A percentile compares a stretch with the other conserved stretches of the same genome.
Evolutionary conservation across 2,797 vertebrate species (phyloP).

Genomic region (Cirrhinus molitorella): DNA sequence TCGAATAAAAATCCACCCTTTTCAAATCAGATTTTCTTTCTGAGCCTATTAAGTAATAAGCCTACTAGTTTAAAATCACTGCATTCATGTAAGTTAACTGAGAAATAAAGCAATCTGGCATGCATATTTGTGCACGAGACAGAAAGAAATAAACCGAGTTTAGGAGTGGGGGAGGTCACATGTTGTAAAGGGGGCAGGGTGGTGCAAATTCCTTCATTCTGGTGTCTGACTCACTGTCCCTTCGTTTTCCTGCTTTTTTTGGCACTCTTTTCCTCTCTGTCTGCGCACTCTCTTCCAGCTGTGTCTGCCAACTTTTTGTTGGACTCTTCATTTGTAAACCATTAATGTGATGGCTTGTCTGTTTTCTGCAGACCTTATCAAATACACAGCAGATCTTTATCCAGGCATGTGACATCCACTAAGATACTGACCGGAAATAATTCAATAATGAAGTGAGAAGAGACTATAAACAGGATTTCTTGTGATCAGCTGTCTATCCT

Average conservation of each 20-base stretch:
- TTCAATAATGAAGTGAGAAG: slow-evolving; percentile 25
- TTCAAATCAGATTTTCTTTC: not conserved
- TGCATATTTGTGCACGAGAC: not conserved
- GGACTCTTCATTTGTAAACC: slow-evolving; percentile 26
- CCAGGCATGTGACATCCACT: slow-evolving; percentile 6
- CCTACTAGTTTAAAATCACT: not conserved
- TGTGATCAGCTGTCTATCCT: slow-evolving; percentile 11
- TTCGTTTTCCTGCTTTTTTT: slow-evolving; percentile 26
- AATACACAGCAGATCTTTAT: slow-evolving; percentile 30
- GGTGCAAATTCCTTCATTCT: slow-evolving; percentile 38
- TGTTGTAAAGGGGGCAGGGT: slow-evolving; percentile 9
- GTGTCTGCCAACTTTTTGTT: slow-evolving; percentile 20
- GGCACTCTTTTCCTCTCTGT: slow-evolving; percentile 25
- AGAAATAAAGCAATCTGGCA: not conserved
- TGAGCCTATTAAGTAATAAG: not conserved
- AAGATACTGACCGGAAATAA: not conserved
- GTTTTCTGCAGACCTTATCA: not conserved
- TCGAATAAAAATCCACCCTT: not conserved
- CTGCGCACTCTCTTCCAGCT: slow-evolving; percentile 6
- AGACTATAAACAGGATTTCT: not conserved
- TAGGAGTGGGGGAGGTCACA: slow-evolving; percentile 13
- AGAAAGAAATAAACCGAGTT: not conserved
- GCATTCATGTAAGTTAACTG: not conserved
- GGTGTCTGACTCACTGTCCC: slow-evolving; percentile 50
- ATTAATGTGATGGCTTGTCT: slow-evolving; percentile 32